Conservation (phyloP, 2,113 vertebrate genomes). For the Aegotheles bennettii region DNA sequence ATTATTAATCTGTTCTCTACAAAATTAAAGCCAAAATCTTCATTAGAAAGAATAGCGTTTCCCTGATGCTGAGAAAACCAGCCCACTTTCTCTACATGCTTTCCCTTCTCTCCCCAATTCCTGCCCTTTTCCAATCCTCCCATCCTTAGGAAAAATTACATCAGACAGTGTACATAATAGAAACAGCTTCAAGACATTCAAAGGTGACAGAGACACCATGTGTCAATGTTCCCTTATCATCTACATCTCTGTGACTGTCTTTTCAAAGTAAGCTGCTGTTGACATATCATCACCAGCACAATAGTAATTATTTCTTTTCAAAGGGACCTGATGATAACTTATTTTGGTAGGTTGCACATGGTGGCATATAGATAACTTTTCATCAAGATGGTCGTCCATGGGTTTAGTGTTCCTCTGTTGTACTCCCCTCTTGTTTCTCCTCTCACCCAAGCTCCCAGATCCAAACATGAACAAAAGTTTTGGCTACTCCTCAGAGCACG, state of each 20-base stretch:
- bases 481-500: neutral
- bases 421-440: neutral
- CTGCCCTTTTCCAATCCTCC: neutral
- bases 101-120: neutral
- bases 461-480: neutral
- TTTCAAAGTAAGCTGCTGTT: neutral
- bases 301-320: neutral
- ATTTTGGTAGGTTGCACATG: rapidly evolving
- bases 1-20: neutral
- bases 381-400: rapidly evolving
- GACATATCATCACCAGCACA: neutral
- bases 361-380: neutral
- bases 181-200: neutral
- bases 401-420: neutral
- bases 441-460: neutral
- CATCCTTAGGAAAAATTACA: neutral
- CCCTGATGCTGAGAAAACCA: neutral
- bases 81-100: neutral
- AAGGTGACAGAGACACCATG: neutral
- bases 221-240: neutral
- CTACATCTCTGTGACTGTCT: neutral
- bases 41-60: neutral
- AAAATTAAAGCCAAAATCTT: neutral
- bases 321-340: neutral
- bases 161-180: neutral